Evolutionary conservation across 2,113 vertebrate genomes (phyloP).

Genomic region (Muscicapa adusta): DNA sequence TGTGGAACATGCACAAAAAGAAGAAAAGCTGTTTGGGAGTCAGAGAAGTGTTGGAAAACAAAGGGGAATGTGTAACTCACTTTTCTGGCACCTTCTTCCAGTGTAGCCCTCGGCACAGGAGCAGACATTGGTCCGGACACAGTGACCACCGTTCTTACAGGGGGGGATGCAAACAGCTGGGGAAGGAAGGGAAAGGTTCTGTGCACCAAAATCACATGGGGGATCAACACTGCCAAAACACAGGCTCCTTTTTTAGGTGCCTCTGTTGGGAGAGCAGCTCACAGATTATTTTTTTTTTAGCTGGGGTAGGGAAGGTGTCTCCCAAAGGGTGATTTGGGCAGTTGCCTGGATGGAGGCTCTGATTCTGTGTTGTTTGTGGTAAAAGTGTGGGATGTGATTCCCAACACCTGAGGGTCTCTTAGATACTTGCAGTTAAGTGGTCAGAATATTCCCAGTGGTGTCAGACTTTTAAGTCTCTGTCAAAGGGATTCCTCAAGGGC

Average conservation of each 20-base stretch:
- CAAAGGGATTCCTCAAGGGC: neutral
- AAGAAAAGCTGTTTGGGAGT: neutral
- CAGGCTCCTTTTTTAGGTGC: neutral
- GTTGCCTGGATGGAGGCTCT: no score
- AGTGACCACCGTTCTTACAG: conserved; percentile 88
- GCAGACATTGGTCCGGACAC: conserved; percentile 83
- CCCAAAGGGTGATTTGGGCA: neutral
- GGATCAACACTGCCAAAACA: no score
- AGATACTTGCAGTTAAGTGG: neutral
- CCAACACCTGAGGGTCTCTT: neutral
- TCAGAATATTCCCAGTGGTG: neutral
- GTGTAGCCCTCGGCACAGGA: conserved; percentile 81
- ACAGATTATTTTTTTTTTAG: neutral
- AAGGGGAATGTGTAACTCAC: conserved; percentile 68
- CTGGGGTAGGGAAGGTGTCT: neutral
- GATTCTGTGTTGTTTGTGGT: neutral
- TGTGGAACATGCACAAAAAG: neutral
- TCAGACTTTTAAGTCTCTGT: neutral
- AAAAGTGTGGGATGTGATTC: neutral
- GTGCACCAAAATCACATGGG: neutral
- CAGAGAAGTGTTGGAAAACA: neutral
- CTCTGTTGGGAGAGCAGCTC: neutral
- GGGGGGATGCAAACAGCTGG: conserved; percentile 87
- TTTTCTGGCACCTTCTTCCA: conserved; percentile 86
- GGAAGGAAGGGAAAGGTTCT: neutral